Conservation (phyloP, 1,140 invertebrate species). For the Hylaeus anthracinus region DNA sequence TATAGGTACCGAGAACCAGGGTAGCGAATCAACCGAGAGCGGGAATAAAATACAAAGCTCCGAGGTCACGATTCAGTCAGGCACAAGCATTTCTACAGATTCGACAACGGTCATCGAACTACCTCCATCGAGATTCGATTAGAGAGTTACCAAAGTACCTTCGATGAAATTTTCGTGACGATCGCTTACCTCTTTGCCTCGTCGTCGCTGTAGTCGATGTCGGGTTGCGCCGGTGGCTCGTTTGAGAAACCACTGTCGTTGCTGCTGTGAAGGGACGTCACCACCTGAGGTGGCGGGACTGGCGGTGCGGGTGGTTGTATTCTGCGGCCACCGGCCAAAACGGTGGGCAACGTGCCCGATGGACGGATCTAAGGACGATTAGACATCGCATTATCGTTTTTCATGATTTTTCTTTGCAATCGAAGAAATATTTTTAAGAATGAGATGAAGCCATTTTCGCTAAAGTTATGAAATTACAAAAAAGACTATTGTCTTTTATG, state of each 20-base stretch:
- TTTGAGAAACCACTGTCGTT: slow-evolving; percentile 96
- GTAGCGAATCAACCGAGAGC: slow-evolving; percentile 1
- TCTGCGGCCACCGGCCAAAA: slow-evolving; percentile 75
- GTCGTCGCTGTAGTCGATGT: slow-evolving; percentile 94
- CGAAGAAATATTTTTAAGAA: neutral
- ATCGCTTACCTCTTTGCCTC: slow-evolving; percentile 88
- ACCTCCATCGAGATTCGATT: slow-evolving; percentile 4
- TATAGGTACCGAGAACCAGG: slow-evolving; percentile 12
- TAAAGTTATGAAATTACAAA: too few species aligned
- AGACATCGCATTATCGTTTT: neutral
- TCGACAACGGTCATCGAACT: slow-evolving; percentile 23
- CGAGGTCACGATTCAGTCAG: slow-evolving; percentile 16
- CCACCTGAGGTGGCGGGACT: slow-evolving; percentile 79
- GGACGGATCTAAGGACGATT: slow-evolving; percentile 73
- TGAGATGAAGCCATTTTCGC: too few species aligned
- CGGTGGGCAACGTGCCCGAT: slow-evolving; percentile 78
- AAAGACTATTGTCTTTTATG: too few species aligned
- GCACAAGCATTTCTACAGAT: slow-evolving; percentile 42
- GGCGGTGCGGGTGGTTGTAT: slow-evolving; percentile 80
- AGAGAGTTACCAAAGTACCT: slow-evolving; percentile 17
- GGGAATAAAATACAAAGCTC: slow-evolving; percentile 37
- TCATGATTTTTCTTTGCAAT: slow-evolving; percentile 3
- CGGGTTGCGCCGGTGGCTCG: slow-evolving; percentile 92
- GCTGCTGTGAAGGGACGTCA: slow-evolving; percentile 91
- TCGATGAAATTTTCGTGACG: neutral